Conservation (phyloP, 2,113 vertebrate genomes). For the Onychorhynchus coronatus region DNA sequence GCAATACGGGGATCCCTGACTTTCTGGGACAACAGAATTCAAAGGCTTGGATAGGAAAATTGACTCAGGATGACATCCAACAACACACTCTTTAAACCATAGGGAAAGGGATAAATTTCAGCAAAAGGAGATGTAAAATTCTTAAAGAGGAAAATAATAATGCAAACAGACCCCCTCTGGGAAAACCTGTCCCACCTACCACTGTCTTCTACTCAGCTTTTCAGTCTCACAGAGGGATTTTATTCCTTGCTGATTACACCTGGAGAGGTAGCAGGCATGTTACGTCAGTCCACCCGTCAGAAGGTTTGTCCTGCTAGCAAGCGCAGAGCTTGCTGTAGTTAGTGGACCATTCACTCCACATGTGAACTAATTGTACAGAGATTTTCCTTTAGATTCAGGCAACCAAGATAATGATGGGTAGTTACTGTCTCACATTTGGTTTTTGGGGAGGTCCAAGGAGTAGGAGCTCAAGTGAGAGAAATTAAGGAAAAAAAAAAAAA, state of each 20-base stretch:
- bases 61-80: not conserved
- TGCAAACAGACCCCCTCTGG: fast-evolving
- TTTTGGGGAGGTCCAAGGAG: not conserved
- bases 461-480: not conserved
- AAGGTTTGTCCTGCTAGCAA: not conserved
- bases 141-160: not conserved
- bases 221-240: not conserved
- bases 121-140: not conserved
- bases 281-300: not conserved
- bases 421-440: not conserved
- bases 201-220: not conserved
- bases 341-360: fast-evolving
- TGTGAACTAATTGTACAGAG: not conserved
- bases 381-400: not conserved
- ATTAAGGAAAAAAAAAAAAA: not conserved
- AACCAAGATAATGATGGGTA: not conserved
- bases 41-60: not conserved
- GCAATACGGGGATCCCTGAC: fast-evolving
- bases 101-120: not conserved
- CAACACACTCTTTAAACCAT: not conserved
- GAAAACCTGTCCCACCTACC: not conserved
- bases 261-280: not conserved
- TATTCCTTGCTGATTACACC: not conserved
- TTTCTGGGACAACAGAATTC: not conserved
- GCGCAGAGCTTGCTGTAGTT: not conserved